These are phyloP conservation scores for Linyphia triangularis DNA, from an alignment of 2,888 invertebrate genomes.

Conservation along the genomic window DNA sequence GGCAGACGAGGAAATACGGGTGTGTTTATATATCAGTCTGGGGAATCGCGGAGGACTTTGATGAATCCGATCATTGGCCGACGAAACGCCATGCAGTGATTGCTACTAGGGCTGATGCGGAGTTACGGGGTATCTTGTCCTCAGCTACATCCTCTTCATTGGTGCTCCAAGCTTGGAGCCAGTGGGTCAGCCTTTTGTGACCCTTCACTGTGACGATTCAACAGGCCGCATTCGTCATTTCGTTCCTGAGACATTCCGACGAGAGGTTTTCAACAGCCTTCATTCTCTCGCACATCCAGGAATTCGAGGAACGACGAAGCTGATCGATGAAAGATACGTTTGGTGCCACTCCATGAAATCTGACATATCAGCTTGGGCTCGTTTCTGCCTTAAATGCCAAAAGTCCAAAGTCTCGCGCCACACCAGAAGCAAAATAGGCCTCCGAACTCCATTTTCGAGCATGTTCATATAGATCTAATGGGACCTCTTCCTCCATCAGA, in stretches of 20 bases:
- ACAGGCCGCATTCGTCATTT: constrained; percentile 22
- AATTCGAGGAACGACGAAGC: neutral
- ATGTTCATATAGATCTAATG: constrained; percentile 65
- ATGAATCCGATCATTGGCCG: too few species aligned
- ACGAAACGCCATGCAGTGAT: too few species aligned
- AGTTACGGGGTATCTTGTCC: too few species aligned
- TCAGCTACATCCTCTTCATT: neutral
- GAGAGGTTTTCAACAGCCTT: neutral
- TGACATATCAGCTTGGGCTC: neutral
- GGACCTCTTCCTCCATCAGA: constrained; percentile 51
- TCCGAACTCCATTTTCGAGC: constrained; percentile 21
- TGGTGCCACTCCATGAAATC: neutral
- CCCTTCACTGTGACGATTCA: constrained; percentile 36
- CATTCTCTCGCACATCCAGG: neutral
- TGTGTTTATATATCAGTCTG: too few species aligned
- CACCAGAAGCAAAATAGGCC: neutral
- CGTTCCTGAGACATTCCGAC: constrained; percentile 21
- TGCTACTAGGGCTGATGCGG: too few species aligned
- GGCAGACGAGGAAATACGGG: too few species aligned
- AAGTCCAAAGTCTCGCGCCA: neutral
- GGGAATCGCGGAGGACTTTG: too few species aligned
- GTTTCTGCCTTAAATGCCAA: neutral
- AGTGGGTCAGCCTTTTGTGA: neutral
- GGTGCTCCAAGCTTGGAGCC: neutral
- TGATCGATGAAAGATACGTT: neutral